A percentile compares a stretch with the other conserved stretches of the same genome.
These are phyloP conservation scores for Actinia equina DNA, from an alignment of 64 coral and sea anemone species.

Conservation along the genomic window DNA sequence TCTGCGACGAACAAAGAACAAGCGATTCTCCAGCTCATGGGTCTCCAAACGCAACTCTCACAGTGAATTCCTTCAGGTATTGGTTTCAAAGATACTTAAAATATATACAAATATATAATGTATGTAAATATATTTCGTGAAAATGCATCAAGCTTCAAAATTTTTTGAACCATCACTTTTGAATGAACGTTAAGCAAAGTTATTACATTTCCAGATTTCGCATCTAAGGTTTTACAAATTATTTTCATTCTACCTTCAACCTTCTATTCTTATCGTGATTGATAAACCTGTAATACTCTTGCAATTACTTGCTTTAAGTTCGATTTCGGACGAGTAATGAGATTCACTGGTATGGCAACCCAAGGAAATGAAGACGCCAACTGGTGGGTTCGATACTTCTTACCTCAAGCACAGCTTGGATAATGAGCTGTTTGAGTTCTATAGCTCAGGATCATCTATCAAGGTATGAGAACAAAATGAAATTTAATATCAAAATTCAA, in stretches of 20 bases:
- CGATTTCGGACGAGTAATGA: constrained; percentile 40
- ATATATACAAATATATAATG: too few relatives aligned
- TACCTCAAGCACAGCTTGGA: constrained; percentile 33
- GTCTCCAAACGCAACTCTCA: constrained; percentile 64
- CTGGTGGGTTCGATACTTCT: constrained; percentile 46
- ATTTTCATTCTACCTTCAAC: too few relatives aligned
- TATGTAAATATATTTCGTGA: too few relatives aligned
- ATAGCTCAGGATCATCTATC: constrained; percentile 31
- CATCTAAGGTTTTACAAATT: too few relatives aligned
- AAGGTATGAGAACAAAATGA: neutral
- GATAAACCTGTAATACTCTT: neutral
- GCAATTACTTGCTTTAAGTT: neutral
- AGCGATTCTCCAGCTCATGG: constrained; percentile 63
- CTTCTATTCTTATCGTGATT: too few relatives aligned
- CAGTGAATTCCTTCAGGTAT: constrained; percentile 49
- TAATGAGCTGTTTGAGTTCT: constrained; percentile 39
- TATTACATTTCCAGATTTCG: too few relatives aligned
- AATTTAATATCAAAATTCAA: neutral
- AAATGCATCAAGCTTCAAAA: too few relatives aligned
- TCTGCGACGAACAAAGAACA: constrained; percentile 42
- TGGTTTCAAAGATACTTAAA: too few relatives aligned
- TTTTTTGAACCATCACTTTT: too few relatives aligned
- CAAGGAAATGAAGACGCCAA: constrained; percentile 58
- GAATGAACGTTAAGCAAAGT: too few relatives aligned
- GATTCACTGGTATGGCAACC: constrained; percentile 28